Conservation (phyloP, 2,797 vertebrate species). For the Scleropages formosus region DNA sequence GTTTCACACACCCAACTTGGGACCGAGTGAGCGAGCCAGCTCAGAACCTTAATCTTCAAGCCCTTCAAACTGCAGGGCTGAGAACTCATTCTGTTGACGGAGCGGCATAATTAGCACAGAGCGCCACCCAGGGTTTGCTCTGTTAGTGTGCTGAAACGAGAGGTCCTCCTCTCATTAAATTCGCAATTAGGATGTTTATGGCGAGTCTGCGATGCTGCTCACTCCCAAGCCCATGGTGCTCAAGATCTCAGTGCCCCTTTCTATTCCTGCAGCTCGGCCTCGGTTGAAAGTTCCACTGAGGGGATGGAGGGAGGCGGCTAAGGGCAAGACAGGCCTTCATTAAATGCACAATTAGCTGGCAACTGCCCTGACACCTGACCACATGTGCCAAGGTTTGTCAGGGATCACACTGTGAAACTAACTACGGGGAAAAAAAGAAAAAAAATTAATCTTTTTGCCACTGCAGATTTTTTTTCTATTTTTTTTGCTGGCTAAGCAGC, state of each 20-base stretch:
- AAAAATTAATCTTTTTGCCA: background rate
- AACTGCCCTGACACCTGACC: background rate
- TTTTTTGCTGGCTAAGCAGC: constrained; percentile 28
- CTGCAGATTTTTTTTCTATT: constrained; percentile 8
- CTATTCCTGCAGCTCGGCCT: too few species aligned
- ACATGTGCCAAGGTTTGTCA: background rate
- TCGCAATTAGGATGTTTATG: too few species aligned
- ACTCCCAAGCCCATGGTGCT: too few species aligned
- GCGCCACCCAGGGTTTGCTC: background rate
- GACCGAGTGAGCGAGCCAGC: too few species aligned
- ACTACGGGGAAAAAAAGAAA: too few species aligned
- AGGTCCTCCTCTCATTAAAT: too few species aligned
- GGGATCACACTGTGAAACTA: too few species aligned
- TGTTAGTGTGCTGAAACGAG: background rate
- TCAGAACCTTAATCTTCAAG: background rate
- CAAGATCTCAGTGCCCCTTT: too few species aligned
- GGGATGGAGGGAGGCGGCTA: background rate
- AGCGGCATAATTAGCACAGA: background rate
- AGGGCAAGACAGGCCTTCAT: constrained; percentile 6
- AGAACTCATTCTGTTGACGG: background rate
- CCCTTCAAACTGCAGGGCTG: background rate
- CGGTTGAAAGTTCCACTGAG: too few species aligned
- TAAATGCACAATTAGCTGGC: constrained; percentile 2
- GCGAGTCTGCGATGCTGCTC: too few species aligned
- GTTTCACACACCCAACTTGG: background rate